A percentile compares a stretch with the other conserved stretches of the same genome.
Evolutionary conservation across 2,113 vertebrate species (phyloP).

Genomic region (Cyprinodon variegatus): DNA sequence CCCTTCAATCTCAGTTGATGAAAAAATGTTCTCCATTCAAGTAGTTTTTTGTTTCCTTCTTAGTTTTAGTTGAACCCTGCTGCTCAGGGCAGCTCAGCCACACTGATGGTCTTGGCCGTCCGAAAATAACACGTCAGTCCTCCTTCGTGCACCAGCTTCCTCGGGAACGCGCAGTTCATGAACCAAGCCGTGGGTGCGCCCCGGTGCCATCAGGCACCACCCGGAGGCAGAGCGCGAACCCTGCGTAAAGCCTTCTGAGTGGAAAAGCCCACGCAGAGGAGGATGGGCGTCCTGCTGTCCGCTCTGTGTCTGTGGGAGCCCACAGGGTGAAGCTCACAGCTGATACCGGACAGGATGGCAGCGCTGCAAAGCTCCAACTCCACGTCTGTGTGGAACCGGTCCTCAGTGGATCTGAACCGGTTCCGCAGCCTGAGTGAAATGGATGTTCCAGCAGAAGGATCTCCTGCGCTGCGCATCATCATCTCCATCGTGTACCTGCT

Average conservation of each 20-base stretch:
- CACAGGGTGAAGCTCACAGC: not conserved
- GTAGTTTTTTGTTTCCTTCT: too few species aligned
- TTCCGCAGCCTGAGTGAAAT: constrained; percentile 67
- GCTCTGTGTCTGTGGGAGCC: not conserved
- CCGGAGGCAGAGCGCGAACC: not conserved
- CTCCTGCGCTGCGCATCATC: constrained; percentile 79
- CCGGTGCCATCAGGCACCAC: not conserved
- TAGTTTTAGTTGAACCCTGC: too few species aligned
- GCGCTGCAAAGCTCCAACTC: constrained; percentile 48
- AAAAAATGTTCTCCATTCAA: too few species aligned
- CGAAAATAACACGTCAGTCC: not conserved
- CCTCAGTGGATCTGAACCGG: constrained; percentile 16
- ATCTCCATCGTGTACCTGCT: constrained; percentile 89
- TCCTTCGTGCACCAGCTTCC: not conserved
- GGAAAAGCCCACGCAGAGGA: not conserved
- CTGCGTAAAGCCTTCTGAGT: not conserved
- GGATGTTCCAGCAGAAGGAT: constrained; percentile 76
- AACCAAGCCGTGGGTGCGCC: too few species aligned
- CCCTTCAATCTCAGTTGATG: too few species aligned
- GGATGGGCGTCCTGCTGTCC: not conserved
- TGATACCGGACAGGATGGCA: constrained; percentile 53
- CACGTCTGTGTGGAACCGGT: constrained; percentile 50
- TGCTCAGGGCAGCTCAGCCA: too few species aligned
- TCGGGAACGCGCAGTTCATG: not conserved
- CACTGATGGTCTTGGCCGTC: too few species aligned